These are phyloP conservation scores for Drosophila tristis DNA, from an alignment of 1,140 invertebrate species.

Conservation along the genomic window DNA sequence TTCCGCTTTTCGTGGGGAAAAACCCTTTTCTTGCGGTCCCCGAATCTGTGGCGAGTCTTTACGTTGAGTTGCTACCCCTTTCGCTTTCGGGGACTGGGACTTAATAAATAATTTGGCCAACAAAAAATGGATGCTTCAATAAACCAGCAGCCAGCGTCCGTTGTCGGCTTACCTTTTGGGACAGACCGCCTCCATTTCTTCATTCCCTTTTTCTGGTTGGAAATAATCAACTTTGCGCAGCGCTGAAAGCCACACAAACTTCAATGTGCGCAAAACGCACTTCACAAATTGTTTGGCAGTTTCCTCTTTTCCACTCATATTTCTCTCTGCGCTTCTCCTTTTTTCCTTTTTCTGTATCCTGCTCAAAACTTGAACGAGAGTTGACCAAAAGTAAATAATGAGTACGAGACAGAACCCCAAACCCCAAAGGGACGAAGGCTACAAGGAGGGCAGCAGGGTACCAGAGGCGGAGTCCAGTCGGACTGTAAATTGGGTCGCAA, in stretches of 20 bases:
- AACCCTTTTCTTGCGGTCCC: constrained; percentile 45
- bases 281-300: constrained; percentile 64
- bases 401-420: constrained; percentile 14
- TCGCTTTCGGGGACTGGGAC: constrained; percentile 36
- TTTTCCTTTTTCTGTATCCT: not conserved
- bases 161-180: constrained; percentile 42
- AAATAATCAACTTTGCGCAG: constrained; percentile 73
- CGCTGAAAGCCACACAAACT: constrained; percentile 70
- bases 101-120: constrained; percentile 75
- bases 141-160: constrained; percentile 41
- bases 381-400: constrained; percentile 51
- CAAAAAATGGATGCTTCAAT: constrained; percentile 72
- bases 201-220: not conserved
- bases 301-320: constrained; percentile 44
- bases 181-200: constrained; percentile 3
- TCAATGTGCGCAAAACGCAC: constrained; percentile 58
- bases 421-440: not conserved
- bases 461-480: too few relatives aligned
- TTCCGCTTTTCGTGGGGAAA: not conserved
- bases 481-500: not conserved
- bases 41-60: constrained; percentile 29
- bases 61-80: constrained; percentile 30
- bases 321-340: constrained; percentile 9
- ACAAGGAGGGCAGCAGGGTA: too few relatives aligned
- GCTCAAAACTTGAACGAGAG: constrained; percentile 24